phyloP scores from a whole-genome alignment of 1,140 invertebrate genomes.

The Trichogramma pretiosum region DNA sequence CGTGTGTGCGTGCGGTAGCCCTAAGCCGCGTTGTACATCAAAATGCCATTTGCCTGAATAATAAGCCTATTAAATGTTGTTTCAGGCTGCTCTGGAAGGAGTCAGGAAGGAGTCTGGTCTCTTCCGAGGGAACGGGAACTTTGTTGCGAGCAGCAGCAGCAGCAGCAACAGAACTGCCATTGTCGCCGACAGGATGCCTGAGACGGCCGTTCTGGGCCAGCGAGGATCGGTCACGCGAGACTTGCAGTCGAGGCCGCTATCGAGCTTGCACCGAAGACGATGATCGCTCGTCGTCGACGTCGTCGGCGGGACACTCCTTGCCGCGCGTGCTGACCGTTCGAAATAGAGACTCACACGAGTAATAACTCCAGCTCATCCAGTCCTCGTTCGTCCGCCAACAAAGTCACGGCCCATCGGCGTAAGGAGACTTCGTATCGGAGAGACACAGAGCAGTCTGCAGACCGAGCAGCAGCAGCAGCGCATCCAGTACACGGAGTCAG shows the following conservation, averaged over 20 bases:
- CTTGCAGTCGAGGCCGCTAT: too few relatives aligned
- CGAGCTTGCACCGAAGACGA: too few relatives aligned
- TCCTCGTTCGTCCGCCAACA: neutral
- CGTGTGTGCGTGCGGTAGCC: too few relatives aligned
- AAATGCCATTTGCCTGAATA: neutral
- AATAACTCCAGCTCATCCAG: neutral
- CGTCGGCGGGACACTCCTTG: constrained; percentile 2
- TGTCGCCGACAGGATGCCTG: too few relatives aligned
- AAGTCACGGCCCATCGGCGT: neutral
- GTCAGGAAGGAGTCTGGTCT: too few relatives aligned
- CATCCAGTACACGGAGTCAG: neutral
- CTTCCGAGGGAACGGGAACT: too few relatives aligned
- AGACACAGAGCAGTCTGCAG: neutral
- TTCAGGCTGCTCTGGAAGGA: constrained; percentile 1
- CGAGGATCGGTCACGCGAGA: too few relatives aligned
- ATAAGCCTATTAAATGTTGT: neutral
- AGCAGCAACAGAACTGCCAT: too few relatives aligned
- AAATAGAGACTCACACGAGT: neutral
- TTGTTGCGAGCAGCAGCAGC: too few relatives aligned
- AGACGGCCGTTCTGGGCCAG: too few relatives aligned
- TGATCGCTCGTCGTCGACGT: too few relatives aligned
- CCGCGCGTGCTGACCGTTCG: neutral
- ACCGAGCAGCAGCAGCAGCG: neutral
- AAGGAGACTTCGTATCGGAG: neutral
- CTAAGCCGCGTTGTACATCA: too few relatives aligned